Evolutionary conservation across 2,113 vertebrate species (phyloP).

Genomic region (Crotalus horridus): DNA sequence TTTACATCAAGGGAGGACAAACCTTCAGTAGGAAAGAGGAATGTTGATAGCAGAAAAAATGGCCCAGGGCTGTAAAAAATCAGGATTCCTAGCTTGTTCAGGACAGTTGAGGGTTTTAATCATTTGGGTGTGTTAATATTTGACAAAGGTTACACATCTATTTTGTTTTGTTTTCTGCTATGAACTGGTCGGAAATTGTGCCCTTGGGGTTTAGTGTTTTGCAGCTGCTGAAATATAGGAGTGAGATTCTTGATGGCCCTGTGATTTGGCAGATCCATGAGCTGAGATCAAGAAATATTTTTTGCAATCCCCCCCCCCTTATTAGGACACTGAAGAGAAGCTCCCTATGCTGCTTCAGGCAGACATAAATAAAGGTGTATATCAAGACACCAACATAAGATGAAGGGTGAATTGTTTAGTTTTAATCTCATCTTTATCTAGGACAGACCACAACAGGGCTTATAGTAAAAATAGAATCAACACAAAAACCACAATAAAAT

Average conservation of each 20-base stretch:
- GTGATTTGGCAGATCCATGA: background rate
- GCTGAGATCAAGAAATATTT: background rate
- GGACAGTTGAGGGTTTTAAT: background rate
- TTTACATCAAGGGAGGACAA: background rate
- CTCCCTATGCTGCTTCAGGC: background rate
- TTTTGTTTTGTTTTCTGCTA: background rate
- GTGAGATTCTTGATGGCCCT: background rate
- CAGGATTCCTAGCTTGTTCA: background rate
- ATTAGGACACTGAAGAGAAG: background rate
- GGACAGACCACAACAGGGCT: background rate
- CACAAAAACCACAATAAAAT: background rate
- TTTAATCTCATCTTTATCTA: background rate
- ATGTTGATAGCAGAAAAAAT: background rate
- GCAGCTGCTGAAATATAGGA: background rate
- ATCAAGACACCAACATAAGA: background rate
- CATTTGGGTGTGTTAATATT: background rate
- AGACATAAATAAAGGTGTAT: background rate
- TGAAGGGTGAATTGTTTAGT: background rate
- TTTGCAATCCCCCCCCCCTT: background rate
- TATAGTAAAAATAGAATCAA: background rate
- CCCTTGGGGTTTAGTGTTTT: background rate
- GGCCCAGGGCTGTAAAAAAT: background rate
- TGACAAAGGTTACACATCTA: background rate
- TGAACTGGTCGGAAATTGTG: background rate
- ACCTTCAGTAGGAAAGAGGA: background rate